Percentiles rank a stretch among this genome's conserved stretches.
Evolutionary conservation across 1,140 invertebrate species (phyloP).

Genomic region (Berghia stephanieae): DNA sequence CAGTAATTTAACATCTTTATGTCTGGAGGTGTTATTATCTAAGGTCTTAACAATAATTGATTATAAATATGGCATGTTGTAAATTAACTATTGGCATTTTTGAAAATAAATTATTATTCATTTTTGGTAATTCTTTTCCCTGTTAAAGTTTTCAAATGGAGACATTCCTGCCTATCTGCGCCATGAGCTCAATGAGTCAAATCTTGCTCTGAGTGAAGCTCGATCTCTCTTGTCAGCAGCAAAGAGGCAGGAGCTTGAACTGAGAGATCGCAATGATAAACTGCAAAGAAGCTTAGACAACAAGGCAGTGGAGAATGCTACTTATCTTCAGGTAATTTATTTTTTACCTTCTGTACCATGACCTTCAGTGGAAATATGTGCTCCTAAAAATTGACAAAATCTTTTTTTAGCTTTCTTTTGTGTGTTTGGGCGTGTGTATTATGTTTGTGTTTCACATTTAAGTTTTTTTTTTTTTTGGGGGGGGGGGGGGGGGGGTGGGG

Average conservation of each 20-base stretch:
- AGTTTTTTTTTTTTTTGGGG: too few species aligned
- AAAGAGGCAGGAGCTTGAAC: conserved; percentile 52
- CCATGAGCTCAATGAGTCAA: conserved; percentile 50
- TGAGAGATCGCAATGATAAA: conserved; percentile 44
- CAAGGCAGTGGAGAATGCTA: conserved; percentile 30
- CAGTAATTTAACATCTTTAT: too few species aligned
- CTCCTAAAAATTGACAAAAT: too few species aligned
- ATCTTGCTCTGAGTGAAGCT: conserved; percentile 57
- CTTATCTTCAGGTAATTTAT: conserved; percentile 33
- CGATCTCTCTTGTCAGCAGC: conserved; percentile 52
- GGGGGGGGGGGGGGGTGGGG: too few species aligned
- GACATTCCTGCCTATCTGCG: conserved; percentile 39
- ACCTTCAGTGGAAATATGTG: too few species aligned
- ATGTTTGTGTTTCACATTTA: too few species aligned
- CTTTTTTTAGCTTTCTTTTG: too few species aligned
- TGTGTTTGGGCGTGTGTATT: too few species aligned
- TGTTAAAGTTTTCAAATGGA: conserved; percentile 22
- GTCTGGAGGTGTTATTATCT: too few species aligned
- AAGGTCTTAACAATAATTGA: neutral
- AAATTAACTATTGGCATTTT: neutral
- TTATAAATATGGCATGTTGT: neutral
- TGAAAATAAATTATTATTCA: neutral
- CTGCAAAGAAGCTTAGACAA: conserved; percentile 42
- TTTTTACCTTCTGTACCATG: too few species aligned
- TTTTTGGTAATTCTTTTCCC: neutral